These are phyloP conservation scores for Prenolepis imparis DNA, from an alignment of 2,888 invertebrate species.

Conservation along the genomic window DNA sequence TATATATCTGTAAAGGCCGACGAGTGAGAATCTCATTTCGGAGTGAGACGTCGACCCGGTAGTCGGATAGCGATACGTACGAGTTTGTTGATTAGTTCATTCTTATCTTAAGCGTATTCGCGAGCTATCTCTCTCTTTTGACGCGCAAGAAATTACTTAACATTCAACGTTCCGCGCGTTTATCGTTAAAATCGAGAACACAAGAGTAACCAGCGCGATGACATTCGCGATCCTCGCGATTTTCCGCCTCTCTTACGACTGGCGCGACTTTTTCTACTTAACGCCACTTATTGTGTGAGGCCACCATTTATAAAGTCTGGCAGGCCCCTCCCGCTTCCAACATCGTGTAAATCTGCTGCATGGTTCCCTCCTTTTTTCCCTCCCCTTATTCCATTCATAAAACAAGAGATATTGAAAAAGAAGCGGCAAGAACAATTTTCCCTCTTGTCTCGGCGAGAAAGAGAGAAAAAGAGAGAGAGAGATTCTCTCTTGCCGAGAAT, in stretches of 20 bases:
- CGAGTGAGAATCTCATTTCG: background rate
- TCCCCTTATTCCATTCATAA: conserved; percentile 49
- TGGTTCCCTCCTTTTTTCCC: conserved; percentile 15
- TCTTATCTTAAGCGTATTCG: conserved; percentile 19
- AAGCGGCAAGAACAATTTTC: conserved; percentile 41
- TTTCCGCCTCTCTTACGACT: conserved; percentile 10
- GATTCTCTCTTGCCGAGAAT: conserved; percentile 1
- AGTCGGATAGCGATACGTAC: background rate
- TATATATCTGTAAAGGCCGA: background rate
- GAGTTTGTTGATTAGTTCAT: background rate
- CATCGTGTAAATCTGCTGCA: conserved; percentile 45
- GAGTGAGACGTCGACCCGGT: background rate
- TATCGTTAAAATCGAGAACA: conserved; percentile 3
- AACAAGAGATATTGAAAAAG: conserved; percentile 53
- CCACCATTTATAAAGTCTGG: conserved; percentile 42
- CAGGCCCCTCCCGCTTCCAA: conserved; percentile 13
- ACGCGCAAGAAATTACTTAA: background rate
- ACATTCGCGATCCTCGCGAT: conserved; percentile 35
- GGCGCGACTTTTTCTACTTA: conserved; percentile 42
- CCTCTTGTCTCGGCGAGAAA: conserved; percentile 1
- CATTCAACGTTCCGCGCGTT: conserved; percentile 9
- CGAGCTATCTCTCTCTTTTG: background rate
- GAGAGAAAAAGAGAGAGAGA: background rate
- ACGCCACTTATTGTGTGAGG: conserved; percentile 32
- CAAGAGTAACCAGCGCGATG: conserved; percentile 37